phyloP scores from a whole-genome alignment of 1,140 invertebrate genomes.

The Bombus confusus region DNA sequence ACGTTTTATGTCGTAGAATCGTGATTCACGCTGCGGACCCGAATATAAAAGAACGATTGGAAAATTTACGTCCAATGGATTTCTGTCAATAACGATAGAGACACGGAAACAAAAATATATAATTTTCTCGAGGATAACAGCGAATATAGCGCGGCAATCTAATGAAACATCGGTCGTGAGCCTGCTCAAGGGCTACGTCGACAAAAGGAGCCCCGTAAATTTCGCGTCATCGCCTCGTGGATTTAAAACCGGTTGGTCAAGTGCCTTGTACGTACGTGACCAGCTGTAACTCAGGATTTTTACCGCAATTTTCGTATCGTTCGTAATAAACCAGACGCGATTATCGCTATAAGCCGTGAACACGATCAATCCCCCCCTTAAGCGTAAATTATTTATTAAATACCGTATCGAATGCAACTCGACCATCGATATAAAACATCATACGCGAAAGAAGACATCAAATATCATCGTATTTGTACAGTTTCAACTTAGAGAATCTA shows the following conservation, averaged over 20 bases:
- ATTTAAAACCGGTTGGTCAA: constrained; percentile 68
- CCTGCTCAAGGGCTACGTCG: constrained; percentile 52
- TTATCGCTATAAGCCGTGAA: constrained; percentile 2
- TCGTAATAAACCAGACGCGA: constrained; percentile 15
- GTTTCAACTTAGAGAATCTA: not conserved
- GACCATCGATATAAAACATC: not conserved
- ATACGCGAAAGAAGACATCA: not conserved
- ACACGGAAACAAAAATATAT: not conserved
- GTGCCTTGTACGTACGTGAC: constrained; percentile 21
- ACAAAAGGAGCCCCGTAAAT: constrained; percentile 64
- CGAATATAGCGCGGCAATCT: constrained; percentile 10
- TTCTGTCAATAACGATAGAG: too few species aligned
- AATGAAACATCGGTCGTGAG: constrained; percentile 49
- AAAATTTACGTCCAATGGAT: not conserved
- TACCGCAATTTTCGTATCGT: constrained; percentile 57
- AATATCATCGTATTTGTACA: not conserved
- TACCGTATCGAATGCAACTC: not conserved
- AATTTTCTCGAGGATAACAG: not conserved
- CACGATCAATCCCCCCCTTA: not conserved
- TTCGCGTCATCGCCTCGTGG: constrained; percentile 62
- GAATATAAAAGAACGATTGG: not conserved
- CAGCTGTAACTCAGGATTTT: constrained; percentile 60
- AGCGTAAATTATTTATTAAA: constrained; percentile 9
- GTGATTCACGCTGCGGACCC: not conserved
- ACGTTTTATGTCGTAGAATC: not conserved